These are phyloP conservation scores for Tenebrosternarchus preto DNA, from an alignment of 2,113 vertebrate species.

Conservation along the genomic window DNA sequence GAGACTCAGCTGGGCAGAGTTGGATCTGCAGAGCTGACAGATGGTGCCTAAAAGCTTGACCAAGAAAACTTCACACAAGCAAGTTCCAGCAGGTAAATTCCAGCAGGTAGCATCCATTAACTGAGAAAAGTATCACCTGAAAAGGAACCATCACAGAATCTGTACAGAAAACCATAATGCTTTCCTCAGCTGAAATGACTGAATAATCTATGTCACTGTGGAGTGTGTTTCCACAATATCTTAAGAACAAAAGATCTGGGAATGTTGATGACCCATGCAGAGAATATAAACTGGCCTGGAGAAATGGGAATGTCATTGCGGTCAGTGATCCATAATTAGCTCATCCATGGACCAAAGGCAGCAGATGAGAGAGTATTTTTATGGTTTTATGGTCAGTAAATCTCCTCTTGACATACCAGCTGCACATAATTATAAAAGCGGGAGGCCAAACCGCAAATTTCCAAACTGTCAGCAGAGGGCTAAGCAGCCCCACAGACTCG, in stretches of 20 bases:
- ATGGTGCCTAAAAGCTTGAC: conserved; percentile 10
- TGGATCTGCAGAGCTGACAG: background rate
- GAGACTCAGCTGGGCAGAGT: background rate
- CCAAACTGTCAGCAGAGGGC: background rate
- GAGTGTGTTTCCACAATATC: background rate
- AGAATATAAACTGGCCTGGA: background rate
- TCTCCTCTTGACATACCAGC: background rate
- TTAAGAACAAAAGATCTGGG: background rate
- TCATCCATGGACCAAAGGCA: background rate
- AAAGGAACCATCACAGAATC: background rate
- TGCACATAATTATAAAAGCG: background rate
- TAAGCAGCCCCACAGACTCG: background rate
- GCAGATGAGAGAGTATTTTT: too few species aligned
- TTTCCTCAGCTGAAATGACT: background rate
- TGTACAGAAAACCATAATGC: background rate
- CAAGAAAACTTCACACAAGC: conserved; percentile 5
- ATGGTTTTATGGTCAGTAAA: background rate
- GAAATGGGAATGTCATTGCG: background rate
- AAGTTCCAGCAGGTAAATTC: background rate
- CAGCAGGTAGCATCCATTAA: background rate
- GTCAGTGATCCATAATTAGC: conserved; percentile 15
- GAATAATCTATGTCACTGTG: background rate
- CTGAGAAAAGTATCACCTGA: background rate
- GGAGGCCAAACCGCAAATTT: background rate
- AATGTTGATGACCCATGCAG: background rate